Base-by-base conservation (phyloP, 2,888 invertebrate species). In the Gryllus longicercus region DNA sequence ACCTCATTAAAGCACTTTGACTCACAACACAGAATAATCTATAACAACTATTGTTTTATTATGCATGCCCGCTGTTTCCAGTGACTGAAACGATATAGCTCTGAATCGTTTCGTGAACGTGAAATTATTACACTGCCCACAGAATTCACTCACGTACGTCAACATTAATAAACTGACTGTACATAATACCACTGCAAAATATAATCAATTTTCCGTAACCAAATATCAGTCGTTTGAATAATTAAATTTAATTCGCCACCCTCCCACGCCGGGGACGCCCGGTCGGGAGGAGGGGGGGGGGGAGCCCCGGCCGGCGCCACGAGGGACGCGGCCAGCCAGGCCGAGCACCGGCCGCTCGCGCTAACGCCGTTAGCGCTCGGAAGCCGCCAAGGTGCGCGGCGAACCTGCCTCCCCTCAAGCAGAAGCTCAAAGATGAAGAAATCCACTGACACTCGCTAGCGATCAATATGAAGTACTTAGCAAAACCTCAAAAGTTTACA, bases 141-240 rank as follows among this genome's bases (percentile, higher is more conserved):
- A n/a, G 16, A n/a, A 63, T 63, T 63, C 63, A 14, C 63, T 18
- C 63, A 63, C 63, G 63, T 63, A 63, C n/a, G 63, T 63, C 63
- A 63, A 63, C 63, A 63, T 63, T 63, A 63, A 63, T 63, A 63
- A 63, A 63, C 63, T 0, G 63, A 63, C 63, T 63, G 63, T 63
- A 63, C 63, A 63, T 63, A 63, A 63, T 63, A 63, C 63, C n/a
- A n/a, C 63, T 63, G 63, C n/a, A 63, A 63, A 63, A 63, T 63
- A 63, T 63, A 63, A 63, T 63, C 63, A 63, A 63, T 63, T 63
- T 63, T 63, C 63, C 63, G 63, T 63, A 63, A 63, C 63, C 63
- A 63, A 63, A 63, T 63, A 63, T 63, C 63, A 63, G 14, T 63
- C 63, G n/a, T 14, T 18, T 63, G 63, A 63, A 63, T 63, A 63